Evolutionary conservation across 2,113 vertebrate species (phyloP).

Genomic region (Lepisosteus osseus): DNA sequence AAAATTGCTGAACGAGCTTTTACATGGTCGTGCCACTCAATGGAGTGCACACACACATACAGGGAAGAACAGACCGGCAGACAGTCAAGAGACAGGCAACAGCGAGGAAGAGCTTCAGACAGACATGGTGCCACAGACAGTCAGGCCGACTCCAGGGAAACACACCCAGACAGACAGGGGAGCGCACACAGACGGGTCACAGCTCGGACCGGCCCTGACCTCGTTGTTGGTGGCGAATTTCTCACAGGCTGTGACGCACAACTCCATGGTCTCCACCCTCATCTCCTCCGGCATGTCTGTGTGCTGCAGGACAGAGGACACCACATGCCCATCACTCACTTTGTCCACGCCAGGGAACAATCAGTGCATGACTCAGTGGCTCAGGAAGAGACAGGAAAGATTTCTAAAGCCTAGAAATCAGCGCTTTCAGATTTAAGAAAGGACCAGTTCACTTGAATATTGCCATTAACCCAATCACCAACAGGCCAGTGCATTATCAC

Average conservation of each 20-base stretch:
- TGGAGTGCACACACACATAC: background rate
- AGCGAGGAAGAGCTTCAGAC: no score
- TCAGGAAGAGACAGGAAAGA: no score
- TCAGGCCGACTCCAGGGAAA: background rate
- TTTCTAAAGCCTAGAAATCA: no score
- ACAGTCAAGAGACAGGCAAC: background rate
- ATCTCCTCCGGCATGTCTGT: constrained; percentile 97
- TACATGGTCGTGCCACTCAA: no score
- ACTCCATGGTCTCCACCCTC: constrained; percentile 93
- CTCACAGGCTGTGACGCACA: constrained; percentile 83
- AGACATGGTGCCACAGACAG: no score
- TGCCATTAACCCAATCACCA: background rate
- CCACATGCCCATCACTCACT: no score
- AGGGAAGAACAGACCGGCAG: background rate
- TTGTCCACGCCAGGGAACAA: no score
- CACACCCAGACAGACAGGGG: constrained; percentile 29
- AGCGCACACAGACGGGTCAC: background rate
- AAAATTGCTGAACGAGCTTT: no score
- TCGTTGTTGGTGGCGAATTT: constrained; percentile 77
- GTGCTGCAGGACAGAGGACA: constrained; percentile 65
- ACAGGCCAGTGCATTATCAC: background rate
- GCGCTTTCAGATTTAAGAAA: no score
- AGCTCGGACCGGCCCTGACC: constrained; percentile 29
- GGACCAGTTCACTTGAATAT: no score
- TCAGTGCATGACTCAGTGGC: no score